Evolutionary conservation across 2,888 invertebrate genomes (phyloP), one percentile per base, ranked within the genome.

Genomic region (Meiosimyza platycephala): DNA sequence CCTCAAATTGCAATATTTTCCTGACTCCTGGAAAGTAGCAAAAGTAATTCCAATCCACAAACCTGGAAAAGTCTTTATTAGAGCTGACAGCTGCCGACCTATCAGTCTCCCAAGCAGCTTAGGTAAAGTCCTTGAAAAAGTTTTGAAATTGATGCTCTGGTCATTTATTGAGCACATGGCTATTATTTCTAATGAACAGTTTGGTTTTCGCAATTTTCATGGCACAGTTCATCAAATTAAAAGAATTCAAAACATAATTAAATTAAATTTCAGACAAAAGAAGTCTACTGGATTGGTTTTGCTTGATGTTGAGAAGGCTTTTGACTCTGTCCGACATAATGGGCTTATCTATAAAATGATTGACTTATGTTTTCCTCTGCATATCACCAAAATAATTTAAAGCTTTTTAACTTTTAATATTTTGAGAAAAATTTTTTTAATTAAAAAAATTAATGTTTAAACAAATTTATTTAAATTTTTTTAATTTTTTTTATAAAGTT

Each of bases 1-100:
- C 33, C 51, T 65, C 13, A 71, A 64, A 64, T 18, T 55, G 13
- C n/a, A 71, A 55, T 59, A 40, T 48, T 59, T 55, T 28, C 68
- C 68, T 6, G 22, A 33, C 22, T 6, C 16, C 5, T 59, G 59
- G 59, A 59, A 59, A 59, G 18, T 47, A 1, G 68, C 57, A 7
- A 59, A 68, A 68, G 50, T 57, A 0, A 28, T 50, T 2, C 68
- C 47, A 12, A 68, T 68, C 47, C n/a, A n/a, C 16, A 68, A 59
- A 18, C 40, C 28, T 2, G 50, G 48, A 33, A 69, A 69, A 33
- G 3, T 22, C 7, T 11, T 33, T 12, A 65, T 52, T 22, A 15
- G 11, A 22, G 18, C 33, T 16, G 18, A 65, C n/a, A 65, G 51
- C 18, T 51, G 3, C 4, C 40, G 40, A 40, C 40, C 57, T 57